These are phyloP conservation scores for Podiceps cristatus DNA, from an alignment of 2,113 vertebrate genomes.

Conservation along the genomic window DNA sequence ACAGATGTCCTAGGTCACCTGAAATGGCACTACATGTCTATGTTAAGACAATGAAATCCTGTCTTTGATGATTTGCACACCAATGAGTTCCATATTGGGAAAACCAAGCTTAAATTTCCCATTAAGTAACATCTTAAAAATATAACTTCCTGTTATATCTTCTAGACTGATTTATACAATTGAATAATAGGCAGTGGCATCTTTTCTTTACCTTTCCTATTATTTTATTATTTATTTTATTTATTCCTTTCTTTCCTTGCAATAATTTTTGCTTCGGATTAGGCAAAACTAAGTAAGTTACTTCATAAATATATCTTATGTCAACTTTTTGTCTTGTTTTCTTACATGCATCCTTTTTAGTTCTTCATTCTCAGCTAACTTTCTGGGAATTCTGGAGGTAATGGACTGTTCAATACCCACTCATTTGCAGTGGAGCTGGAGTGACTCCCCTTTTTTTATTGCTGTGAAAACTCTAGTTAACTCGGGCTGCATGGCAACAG, in stretches of 20 bases:
- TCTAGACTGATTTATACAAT: neutral
- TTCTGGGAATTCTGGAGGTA: neutral
- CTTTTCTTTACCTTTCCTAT: neutral
- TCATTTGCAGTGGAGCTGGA: neutral
- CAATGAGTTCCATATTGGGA: neutral
- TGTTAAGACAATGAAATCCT: neutral
- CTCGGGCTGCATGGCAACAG: neutral
- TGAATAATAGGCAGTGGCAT: neutral
- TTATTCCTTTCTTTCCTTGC: neutral
- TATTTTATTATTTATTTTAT: neutral
- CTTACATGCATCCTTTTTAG: neutral
- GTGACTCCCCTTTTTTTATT: neutral
- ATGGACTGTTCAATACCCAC: neutral
- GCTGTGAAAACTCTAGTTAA: neutral
- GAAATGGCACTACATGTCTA: neutral
- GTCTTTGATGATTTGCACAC: neutral
- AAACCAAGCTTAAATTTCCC: neutral
- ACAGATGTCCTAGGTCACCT: neutral
- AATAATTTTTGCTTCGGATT: neutral
- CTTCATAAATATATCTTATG: neutral
- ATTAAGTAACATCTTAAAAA: neutral
- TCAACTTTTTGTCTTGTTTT: neutral
- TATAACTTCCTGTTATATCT: neutral
- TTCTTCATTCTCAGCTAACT: neutral
- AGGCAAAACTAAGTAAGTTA: neutral